Conservation (phyloP, 2,113 vertebrate species). For the Urocolius indicus region DNA sequence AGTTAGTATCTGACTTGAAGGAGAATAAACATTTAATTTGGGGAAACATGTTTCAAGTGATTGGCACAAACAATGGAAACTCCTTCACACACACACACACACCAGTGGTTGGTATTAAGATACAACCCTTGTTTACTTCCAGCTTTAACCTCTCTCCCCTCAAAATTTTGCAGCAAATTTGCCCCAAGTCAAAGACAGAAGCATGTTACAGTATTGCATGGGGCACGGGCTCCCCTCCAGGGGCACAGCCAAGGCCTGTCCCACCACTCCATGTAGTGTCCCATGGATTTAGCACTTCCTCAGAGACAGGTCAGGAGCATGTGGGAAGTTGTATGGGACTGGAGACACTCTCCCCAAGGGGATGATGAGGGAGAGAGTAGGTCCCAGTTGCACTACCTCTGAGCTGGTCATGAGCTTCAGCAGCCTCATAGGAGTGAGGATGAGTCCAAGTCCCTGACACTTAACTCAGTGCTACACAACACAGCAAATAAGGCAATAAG, state of each 20-base stretch:
- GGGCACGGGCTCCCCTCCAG: accelerated
- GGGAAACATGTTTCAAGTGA: background rate
- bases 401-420: background rate
- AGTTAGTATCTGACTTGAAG: background rate
- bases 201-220: accelerated
- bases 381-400: background rate
- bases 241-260: accelerated
- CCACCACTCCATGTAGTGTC: no score
- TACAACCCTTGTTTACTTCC: background rate
- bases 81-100: background rate
- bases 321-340: background rate
- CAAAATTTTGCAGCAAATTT: background rate
- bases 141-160: background rate
- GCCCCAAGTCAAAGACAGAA: background rate
- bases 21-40: background rate
- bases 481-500: background rate
- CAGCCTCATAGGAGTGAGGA: accelerated
- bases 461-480: background rate
- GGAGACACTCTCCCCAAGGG: background rate
- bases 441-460: background rate
- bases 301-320: background rate
- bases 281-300: accelerated
- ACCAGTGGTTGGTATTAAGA: background rate
- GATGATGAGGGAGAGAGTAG: accelerated
- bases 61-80: background rate